Evolutionary conservation across 2,888 invertebrate genomes (phyloP).

Genomic region (Acanthosoma haemorrhoidale): DNA sequence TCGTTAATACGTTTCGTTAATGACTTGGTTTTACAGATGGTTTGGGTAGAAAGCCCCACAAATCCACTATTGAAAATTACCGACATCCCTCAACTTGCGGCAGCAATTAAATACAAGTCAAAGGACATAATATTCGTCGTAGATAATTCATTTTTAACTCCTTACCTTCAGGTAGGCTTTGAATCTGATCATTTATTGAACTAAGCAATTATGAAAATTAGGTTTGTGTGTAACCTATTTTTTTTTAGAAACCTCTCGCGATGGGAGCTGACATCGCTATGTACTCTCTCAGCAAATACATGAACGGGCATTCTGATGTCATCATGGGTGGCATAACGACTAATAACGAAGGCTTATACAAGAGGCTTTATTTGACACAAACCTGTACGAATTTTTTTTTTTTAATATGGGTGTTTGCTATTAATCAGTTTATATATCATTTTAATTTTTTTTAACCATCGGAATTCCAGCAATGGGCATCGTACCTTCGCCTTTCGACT

Average conservation of each 20-base stretch:
- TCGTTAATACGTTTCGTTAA: conserved; percentile 43
- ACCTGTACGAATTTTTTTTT: too few relatives aligned
- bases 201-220: too few relatives aligned
- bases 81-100: conserved; percentile 70
- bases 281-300: conserved; percentile 94
- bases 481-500: conserved; percentile 95
- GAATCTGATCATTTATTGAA: too few relatives aligned
- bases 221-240: not conserved
- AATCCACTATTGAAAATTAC: conserved; percentile 88
- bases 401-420: too few relatives aligned
- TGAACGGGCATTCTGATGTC: conserved; percentile 97
- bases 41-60: conserved; percentile 96
- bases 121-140: conserved; percentile 66
- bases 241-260: conserved; percentile 68
- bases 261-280: conserved; percentile 86
- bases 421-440: too few relatives aligned
- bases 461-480: conserved; percentile 76
- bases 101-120: conserved; percentile 53
- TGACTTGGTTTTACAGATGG: too few relatives aligned
- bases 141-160: conserved; percentile 92
- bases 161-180: conserved; percentile 70
- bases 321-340: conserved; percentile 88
- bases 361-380: too few relatives aligned
- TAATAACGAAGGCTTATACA: conserved; percentile 66
- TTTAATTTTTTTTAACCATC: too few relatives aligned